Conservation (phyloP, 2,113 vertebrate species). For the Mesoclemmys tuberculata region DNA sequence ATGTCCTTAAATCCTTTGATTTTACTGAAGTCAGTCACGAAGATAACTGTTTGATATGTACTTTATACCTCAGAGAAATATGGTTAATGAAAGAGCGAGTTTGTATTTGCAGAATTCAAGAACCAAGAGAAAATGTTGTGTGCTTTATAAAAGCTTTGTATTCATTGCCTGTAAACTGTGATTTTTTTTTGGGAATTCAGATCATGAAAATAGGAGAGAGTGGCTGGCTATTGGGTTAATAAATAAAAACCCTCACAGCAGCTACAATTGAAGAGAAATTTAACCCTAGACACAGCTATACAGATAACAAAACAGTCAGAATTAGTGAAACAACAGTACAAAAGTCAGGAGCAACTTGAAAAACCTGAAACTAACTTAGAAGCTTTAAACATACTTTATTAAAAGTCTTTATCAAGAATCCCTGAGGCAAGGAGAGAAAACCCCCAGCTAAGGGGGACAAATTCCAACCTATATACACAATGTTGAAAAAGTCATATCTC, state of each 20-base stretch:
- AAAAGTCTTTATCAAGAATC: background rate
- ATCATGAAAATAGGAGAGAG: too few species aligned
- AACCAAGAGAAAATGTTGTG: too few species aligned
- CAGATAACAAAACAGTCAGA: background rate
- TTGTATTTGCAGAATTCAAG: too few species aligned
- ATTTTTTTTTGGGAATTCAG: too few species aligned
- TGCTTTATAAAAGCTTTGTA: too few species aligned
- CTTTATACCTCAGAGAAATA: background rate
- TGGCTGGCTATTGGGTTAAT: too few species aligned
- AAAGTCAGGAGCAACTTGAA: background rate
- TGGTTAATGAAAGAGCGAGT: too few species aligned
- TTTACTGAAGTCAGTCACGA: background rate
- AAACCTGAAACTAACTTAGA: background rate
- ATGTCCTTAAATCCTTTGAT: background rate
- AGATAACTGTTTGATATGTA: background rate
- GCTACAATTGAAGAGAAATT: background rate
- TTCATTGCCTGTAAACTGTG: too few species aligned
- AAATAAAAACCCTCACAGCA: too few species aligned
- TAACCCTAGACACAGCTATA: background rate
- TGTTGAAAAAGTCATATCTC: background rate
- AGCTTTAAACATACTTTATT: background rate
- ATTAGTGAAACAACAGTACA: background rate
- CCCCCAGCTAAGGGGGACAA: background rate
- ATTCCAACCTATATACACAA: background rate
- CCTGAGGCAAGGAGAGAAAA: background rate